Evolutionary conservation across 2,797 vertebrate species (phyloP).

Genomic region (Champsocephalus gunnari): DNA sequence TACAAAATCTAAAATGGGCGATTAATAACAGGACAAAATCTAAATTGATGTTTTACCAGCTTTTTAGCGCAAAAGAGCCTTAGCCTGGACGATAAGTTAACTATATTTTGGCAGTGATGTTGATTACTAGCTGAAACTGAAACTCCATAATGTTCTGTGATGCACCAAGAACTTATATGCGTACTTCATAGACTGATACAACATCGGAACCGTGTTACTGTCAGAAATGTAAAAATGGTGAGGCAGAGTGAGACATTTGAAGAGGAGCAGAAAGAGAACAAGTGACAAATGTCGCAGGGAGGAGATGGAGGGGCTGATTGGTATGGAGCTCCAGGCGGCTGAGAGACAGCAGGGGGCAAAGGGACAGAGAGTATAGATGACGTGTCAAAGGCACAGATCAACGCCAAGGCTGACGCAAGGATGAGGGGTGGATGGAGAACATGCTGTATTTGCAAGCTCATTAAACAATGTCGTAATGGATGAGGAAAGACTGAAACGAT

Average conservation of each 20-base stretch:
- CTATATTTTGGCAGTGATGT: slow-evolving; percentile 4
- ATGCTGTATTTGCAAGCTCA: slow-evolving; percentile 62
- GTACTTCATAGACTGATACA: neutral
- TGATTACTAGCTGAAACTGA: neutral
- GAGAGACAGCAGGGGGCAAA: slow-evolving; percentile 48
- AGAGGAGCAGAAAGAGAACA: slow-evolving; percentile 38
- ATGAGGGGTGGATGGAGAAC: slow-evolving; percentile 38
- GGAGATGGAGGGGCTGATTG: slow-evolving; percentile 33
- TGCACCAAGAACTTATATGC: neutral
- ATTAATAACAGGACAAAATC: too few species aligned
- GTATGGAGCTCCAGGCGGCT: neutral
- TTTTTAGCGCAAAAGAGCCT: neutral
- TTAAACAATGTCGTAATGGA: slow-evolving; percentile 65
- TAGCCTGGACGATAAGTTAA: neutral
- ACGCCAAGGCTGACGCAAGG: slow-evolving; percentile 30
- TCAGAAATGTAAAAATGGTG: slow-evolving; percentile 18
- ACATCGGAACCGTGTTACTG: slow-evolving; percentile 20
- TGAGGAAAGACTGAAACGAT: slow-evolving; percentile 37
- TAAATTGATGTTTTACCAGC: too few species aligned
- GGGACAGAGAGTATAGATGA: slow-evolving; percentile 51
- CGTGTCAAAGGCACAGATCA: slow-evolving; percentile 27
- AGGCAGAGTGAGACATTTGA: slow-evolving; percentile 31
- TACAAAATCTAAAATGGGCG: too few species aligned
- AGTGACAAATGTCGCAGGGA: slow-evolving; percentile 41
- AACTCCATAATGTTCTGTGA: slow-evolving; percentile 3